phyloP scores from a whole-genome alignment of 2,888 invertebrate species.

The Buathra laborator region DNA sequence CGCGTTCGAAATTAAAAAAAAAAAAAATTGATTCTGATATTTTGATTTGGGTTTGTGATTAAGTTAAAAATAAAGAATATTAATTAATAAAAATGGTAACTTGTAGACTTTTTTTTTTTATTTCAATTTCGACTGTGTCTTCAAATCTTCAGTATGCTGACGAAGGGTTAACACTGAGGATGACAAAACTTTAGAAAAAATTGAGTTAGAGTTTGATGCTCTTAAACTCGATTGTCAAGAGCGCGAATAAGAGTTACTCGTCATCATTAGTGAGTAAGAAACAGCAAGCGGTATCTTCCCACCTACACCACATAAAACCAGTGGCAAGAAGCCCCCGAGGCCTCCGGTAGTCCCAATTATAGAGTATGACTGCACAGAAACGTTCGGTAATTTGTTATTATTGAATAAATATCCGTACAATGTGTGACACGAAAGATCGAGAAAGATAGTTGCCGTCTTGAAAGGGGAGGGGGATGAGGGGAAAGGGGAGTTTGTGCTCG shows the following conservation, averaged over 20 bases:
- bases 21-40: too few species aligned
- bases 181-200: not conserved
- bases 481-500: slow-evolving; percentile 1
- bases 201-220: slow-evolving; percentile 64
- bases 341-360: slow-evolving; percentile 81
- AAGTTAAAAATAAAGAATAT: too few species aligned
- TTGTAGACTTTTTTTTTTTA: too few species aligned
- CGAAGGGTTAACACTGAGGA: not conserved
- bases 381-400: slow-evolving; percentile 82
- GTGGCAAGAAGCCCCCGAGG: slow-evolving; percentile 61
- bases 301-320: slow-evolving; percentile 66
- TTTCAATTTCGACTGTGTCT: not conserved
- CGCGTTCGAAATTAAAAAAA: too few species aligned
- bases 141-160: not conserved
- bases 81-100: too few species aligned
- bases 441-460: slow-evolving; percentile 7
- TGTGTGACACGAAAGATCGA: not conserved
- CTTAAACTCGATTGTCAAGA: not conserved
- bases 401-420: slow-evolving; percentile 79
- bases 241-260: slow-evolving; percentile 35
- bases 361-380: slow-evolving; percentile 83
- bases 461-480: not conserved
- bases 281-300: slow-evolving; percentile 65
- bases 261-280: slow-evolving; percentile 59
- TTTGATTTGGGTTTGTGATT: too few species aligned